These are phyloP conservation scores for Calephelis virginiensis DNA, from an alignment of 1,140 invertebrate species.

Conservation along the genomic window DNA sequence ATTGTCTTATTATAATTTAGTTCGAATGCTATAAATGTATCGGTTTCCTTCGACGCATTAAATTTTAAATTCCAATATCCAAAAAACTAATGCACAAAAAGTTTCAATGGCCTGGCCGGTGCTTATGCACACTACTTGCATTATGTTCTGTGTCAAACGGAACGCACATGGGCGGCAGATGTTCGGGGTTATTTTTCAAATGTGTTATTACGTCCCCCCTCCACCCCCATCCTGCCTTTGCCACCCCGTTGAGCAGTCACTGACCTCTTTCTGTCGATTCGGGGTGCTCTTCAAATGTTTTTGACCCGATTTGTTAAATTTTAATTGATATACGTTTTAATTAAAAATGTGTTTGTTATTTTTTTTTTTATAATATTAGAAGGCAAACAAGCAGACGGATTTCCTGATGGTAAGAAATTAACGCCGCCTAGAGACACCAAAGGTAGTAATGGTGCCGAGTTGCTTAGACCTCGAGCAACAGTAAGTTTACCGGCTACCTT, in stretches of 20 bases:
- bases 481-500: too few species aligned
- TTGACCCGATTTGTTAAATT: slow-evolving; percentile 60
- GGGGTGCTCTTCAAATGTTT: slow-evolving; percentile 52
- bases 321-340: not conserved
- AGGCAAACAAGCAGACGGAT: too few species aligned
- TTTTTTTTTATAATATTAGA: too few species aligned
- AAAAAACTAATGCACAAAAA: slow-evolving; percentile 56
- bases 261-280: slow-evolving; percentile 64
- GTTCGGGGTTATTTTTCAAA: slow-evolving; percentile 70
- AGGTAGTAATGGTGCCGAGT: too few species aligned
- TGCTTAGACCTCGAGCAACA: too few species aligned
- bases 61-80: not conserved
- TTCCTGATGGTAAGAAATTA: too few species aligned
- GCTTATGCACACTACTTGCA: slow-evolving; percentile 64
- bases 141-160: slow-evolving; percentile 61
- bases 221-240: slow-evolving; percentile 41
- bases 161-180: slow-evolving; percentile 73
- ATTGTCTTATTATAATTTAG: too few species aligned
- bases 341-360: too few species aligned
- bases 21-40: not conserved
- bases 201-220: slow-evolving; percentile 60
- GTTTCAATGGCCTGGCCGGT: slow-evolving; percentile 34
- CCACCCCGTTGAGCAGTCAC: slow-evolving; percentile 66
- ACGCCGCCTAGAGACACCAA: too few species aligned
- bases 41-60: not conserved